Base-by-base conservation (phyloP, 2,797 vertebrate species). In the Poeciliopsis gracilis region DNA sequence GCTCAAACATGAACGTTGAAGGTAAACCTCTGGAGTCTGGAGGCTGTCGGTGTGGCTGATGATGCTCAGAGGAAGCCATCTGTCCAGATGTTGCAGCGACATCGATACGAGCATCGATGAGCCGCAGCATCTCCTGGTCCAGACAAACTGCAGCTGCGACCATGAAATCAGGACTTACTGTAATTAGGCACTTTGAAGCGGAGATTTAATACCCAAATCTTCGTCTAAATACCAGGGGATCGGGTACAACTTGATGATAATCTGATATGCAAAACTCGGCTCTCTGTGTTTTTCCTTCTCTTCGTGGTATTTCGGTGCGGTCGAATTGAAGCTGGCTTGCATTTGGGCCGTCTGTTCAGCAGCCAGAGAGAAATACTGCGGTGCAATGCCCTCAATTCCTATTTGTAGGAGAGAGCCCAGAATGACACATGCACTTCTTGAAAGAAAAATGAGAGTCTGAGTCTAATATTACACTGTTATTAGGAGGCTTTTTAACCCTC, bases 171-270 rank as follows among this genome's bases (percentile, higher is more conserved):
- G 95, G 95, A 94, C 93, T 96, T 96, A 95, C 93, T 43, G 76
- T 95, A 95, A 96, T 96, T 94, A 95, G 95, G 87, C 90, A 90
- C 95, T 96, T 96, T 95, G 94, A 96, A 96, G 95, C 91, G 25
- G 93, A 93, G 93, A 90, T 92, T 94, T 95, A 95, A 96, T 95
- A 95, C 96, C 93, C 91, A 95, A 95, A 96, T 95, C 95, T 95
- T 91, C 87, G 84, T 94, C 93, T 92, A 94, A 96, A 95, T 94
- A 93, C 91, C 85, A 87, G 84, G 75, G 91, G 93, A 95, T 95
- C 94, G 93, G 86, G 86, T 91, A 92, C 93, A 94, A 93, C 94
- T 95, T 95, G 92, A 94, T 93, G 95, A 94, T 95, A 95, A 96
- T 96, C 94, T 94, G 95, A 95, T 94, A 91, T 93, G 92, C 92